Evolutionary conservation across 53 echinoderm and acorn worm genomes (phyloP).

Genomic region (Luidia sarsii): DNA sequence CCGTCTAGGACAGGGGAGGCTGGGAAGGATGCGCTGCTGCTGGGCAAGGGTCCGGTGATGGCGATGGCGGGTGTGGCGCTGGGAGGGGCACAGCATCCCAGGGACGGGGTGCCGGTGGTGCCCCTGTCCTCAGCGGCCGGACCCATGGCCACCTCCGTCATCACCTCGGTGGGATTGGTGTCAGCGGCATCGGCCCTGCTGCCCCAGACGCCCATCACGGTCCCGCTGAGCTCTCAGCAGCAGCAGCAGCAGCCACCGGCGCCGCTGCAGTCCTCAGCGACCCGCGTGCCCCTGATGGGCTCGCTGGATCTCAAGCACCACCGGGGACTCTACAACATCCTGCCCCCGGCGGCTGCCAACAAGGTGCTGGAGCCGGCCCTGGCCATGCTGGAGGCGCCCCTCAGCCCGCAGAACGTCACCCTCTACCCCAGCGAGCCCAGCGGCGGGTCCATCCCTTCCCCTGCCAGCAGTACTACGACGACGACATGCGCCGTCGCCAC

Average conservation of each 20-base stretch:
- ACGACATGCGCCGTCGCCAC: conserved; percentile 36
- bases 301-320: conserved; percentile 85
- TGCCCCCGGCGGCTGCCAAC: conserved; percentile 62
- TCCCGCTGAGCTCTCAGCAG: too few species aligned
- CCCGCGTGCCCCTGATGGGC: conserved; percentile 71
- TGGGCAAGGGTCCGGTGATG: background rate
- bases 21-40: conserved; percentile 1
- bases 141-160: conserved; percentile 43
- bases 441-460: conserved; percentile 1
- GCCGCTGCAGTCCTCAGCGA: conserved; percentile 29
- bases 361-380: conserved; percentile 58
- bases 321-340: conserved; percentile 70
- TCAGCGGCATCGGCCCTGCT: too few species aligned
- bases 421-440: conserved; percentile 75
- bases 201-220: conserved; percentile 24
- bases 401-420: conserved; percentile 93
- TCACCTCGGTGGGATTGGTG: conserved; percentile 42
- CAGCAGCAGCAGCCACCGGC: too few species aligned
- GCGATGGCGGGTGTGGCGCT: background rate
- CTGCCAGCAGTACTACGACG: conserved; percentile 46
- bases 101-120: background rate
- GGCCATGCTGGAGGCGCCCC: conserved; percentile 70
- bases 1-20: background rate
- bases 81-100: background rate
- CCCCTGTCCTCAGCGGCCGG: background rate